phyloP scores from a whole-genome alignment of 1,140 invertebrate genomes.

The Drosophila sulfurigaster region DNA sequence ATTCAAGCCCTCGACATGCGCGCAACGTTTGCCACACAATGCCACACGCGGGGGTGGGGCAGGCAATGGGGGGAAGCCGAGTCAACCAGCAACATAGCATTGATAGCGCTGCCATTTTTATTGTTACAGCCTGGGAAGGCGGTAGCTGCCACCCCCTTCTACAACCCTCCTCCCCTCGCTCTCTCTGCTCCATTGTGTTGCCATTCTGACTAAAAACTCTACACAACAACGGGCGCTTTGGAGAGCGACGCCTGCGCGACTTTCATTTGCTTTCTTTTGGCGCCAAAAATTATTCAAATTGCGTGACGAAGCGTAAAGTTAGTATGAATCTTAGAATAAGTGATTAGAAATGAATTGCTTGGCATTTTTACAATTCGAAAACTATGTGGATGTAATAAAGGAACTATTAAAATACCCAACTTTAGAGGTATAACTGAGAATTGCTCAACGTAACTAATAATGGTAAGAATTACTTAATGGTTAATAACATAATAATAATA shows the following conservation, averaged over 20 bases:
- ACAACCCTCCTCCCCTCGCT: not conserved
- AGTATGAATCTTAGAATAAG: not conserved
- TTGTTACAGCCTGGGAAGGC: slow-evolving; percentile 31
- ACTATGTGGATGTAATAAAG: too few relatives aligned
- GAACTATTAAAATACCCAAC: too few relatives aligned
- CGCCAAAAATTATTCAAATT: slow-evolving; percentile 53
- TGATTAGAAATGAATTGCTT: too few relatives aligned
- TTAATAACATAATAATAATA: too few relatives aligned
- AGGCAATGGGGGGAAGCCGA: not conserved
- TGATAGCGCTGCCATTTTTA: slow-evolving; percentile 76
- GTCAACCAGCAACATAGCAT: not conserved
- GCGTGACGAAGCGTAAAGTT: not conserved
- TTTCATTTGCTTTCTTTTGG: slow-evolving; percentile 34
- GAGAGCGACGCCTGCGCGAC: slow-evolving; percentile 72
- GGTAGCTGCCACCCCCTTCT: slow-evolving; percentile 11
- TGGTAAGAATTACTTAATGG: too few relatives aligned
- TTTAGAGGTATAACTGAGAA: too few relatives aligned
- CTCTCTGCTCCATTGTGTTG: slow-evolving; percentile 29
- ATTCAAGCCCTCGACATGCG: slow-evolving; percentile 67
- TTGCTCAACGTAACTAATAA: too few relatives aligned
- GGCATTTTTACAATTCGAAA: too few relatives aligned
- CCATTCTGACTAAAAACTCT: slow-evolving; percentile 59
- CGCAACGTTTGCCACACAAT: slow-evolving; percentile 45
- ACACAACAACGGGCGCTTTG: slow-evolving; percentile 39
- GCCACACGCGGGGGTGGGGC: not conserved